Conservation (phyloP, 2,113 vertebrate genomes). For the Scomber scombrus region DNA sequence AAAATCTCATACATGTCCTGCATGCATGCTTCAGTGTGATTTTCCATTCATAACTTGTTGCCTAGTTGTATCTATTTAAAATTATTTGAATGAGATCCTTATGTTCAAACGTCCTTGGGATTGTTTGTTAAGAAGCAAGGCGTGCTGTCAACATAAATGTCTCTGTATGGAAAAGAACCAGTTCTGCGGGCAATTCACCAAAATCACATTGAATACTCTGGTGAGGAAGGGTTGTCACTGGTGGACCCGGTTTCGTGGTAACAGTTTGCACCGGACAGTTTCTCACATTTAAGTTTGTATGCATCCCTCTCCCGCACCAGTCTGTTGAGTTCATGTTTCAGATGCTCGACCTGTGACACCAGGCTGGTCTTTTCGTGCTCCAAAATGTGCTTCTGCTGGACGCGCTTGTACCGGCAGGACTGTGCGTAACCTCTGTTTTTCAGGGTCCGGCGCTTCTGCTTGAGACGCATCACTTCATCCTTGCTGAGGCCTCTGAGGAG, state of each 20-base stretch:
- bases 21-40: conserved; percentile 77
- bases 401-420: conserved; percentile 97
- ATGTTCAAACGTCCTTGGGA: conserved; percentile 26
- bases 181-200: conserved; percentile 35
- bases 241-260: conserved; percentile 94
- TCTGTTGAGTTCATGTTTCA: conserved; percentile 95
- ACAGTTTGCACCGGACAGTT: conserved; percentile 92
- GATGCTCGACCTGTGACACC: conserved; percentile 94
- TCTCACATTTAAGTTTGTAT: conserved; percentile 97
- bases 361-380: conserved; percentile 97
- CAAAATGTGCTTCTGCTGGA: conserved; percentile 96
- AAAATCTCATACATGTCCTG: conserved; percentile 81
- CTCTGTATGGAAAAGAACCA: conserved; percentile 38
- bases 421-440: conserved; percentile 98
- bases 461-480: conserved; percentile 96
- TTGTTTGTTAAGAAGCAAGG: conserved; percentile 39
- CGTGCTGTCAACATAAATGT: conserved; percentile 37
- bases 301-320: conserved; percentile 96
- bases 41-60: conserved; percentile 53
- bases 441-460: conserved; percentile 97
- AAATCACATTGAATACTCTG: conserved; percentile 96
- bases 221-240: conserved; percentile 95
- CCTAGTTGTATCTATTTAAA: conserved; percentile 42
- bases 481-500: conserved; percentile 95
- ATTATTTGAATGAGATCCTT: conserved; percentile 46